Conservation (phyloP, 2,113 vertebrate genomes). For the Hemicordylus capensis region DNA sequence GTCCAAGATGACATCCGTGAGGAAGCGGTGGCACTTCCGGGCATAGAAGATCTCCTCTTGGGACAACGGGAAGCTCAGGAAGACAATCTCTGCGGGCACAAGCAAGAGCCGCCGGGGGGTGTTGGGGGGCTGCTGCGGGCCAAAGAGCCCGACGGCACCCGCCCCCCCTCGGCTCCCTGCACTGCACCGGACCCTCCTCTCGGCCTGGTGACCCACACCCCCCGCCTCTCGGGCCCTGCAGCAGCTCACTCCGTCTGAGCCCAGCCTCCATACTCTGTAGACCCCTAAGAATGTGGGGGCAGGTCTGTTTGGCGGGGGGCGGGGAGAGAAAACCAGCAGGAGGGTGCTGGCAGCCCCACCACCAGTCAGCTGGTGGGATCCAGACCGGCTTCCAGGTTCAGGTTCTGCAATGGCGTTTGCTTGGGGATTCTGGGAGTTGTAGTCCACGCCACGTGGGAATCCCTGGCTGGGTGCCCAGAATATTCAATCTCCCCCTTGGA, state of each 20-base stretch:
- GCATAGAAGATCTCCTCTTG: conserved; percentile 74
- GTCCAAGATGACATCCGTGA: conserved; percentile 73
- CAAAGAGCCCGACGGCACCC: not conserved
- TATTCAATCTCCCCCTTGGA: no score
- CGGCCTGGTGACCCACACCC: not conserved
- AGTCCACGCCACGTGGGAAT: not conserved
- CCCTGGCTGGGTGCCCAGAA: no score
- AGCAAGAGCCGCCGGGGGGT: not conserved
- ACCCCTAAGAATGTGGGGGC: no score
- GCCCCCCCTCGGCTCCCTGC: not conserved
- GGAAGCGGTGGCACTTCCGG: conserved; percentile 72
- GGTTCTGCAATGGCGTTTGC: no score
- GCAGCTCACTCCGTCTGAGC: no score
- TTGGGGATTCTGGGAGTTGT: no score
- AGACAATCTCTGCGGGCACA: conserved; percentile 60
- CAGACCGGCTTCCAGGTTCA: no score
- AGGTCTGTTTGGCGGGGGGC: no score
- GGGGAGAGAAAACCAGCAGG: no score
- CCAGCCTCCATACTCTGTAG: no score
- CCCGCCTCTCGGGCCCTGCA: not conserved
- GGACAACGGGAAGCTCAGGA: conserved; percentile 69
- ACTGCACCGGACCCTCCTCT: not conserved
- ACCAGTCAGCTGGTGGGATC: no score
- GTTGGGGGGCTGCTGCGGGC: not conserved
- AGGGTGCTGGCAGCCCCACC: no score